These are phyloP conservation scores for Cetonia aurata DNA, from an alignment of 2,888 invertebrate genomes.

Conservation along the genomic window DNA sequence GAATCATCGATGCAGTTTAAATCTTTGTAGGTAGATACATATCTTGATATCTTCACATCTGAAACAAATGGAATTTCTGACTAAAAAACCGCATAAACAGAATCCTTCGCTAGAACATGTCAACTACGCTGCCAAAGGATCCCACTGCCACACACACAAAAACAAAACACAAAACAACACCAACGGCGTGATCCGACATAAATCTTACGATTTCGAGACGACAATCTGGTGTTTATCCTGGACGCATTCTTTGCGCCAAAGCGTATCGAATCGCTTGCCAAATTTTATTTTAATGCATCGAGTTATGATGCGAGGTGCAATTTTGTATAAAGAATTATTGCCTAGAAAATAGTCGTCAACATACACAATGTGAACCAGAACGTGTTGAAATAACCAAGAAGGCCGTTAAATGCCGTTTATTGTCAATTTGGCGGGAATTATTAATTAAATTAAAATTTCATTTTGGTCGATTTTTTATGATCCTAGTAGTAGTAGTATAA, in stretches of 20 bases:
- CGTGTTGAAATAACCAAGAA: too few relatives aligned
- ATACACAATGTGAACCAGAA: too few relatives aligned
- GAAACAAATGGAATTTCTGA: conserved; percentile 16
- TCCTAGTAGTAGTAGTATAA: too few relatives aligned
- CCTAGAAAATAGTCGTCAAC: too few relatives aligned
- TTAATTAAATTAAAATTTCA: too few relatives aligned
- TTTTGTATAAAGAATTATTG: too few relatives aligned
- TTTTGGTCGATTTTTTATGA: too few relatives aligned
- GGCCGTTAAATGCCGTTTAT: too few relatives aligned
- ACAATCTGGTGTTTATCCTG: neutral
- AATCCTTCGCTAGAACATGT: conserved; percentile 17
- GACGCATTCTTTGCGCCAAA: conserved; percentile 1
- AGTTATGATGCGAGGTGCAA: conserved; percentile 14
- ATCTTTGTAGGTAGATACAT: neutral
- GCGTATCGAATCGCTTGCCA: neutral
- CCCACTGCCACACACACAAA: neutral
- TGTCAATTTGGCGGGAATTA: too few relatives aligned
- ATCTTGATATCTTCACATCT: conserved; percentile 3
- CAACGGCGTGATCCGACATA: neutral
- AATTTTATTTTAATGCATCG: conserved; percentile 38
- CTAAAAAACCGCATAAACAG: conserved; percentile 10
- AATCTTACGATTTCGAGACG: conserved; percentile 5
- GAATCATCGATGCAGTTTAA: conserved; percentile 20
- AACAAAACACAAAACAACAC: neutral
- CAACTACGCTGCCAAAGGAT: conserved; percentile 27